Evolutionary conservation across 2,113 vertebrate genomes (phyloP).

Genomic region (Rallus limicola): DNA sequence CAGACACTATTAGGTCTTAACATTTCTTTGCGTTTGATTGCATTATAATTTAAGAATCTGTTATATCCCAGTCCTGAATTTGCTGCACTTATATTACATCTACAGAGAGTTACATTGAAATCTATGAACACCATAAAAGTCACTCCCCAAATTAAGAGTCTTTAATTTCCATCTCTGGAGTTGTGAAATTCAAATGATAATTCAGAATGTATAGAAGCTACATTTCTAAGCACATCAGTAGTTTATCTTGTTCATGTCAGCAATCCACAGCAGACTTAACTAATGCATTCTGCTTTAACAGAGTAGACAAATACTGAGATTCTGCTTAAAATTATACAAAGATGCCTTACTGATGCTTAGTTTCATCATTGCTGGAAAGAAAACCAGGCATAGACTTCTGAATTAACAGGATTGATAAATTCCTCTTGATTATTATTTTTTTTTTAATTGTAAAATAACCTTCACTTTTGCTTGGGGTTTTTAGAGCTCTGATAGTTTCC

Average conservation of each 20-base stretch:
- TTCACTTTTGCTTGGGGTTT: background rate
- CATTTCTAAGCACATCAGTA: background rate
- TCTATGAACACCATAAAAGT: background rate
- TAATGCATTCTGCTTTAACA: background rate
- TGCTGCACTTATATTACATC: background rate
- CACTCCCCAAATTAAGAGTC: background rate
- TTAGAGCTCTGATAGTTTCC: background rate
- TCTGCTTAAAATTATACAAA: background rate
- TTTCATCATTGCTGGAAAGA: background rate
- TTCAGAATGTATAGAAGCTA: background rate
- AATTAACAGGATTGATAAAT: background rate
- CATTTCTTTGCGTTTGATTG: background rate
- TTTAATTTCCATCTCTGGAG: background rate
- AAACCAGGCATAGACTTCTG: background rate
- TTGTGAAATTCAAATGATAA: background rate
- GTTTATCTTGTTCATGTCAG: background rate
- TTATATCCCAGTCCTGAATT: background rate
- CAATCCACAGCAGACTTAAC: background rate
- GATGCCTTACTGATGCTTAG: background rate
- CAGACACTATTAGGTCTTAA: background rate
- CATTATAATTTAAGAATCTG: background rate
- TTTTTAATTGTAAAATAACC: background rate
- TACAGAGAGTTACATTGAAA: background rate
- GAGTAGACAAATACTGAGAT: background rate
- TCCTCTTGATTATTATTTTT: background rate